A percentile compares a stretch with the other conserved stretches of the same genome.
These are phyloP conservation scores for Coronaproctus castanopsis DNA, from an alignment of 2,888 invertebrate genomes.

Conservation along the genomic window DNA sequence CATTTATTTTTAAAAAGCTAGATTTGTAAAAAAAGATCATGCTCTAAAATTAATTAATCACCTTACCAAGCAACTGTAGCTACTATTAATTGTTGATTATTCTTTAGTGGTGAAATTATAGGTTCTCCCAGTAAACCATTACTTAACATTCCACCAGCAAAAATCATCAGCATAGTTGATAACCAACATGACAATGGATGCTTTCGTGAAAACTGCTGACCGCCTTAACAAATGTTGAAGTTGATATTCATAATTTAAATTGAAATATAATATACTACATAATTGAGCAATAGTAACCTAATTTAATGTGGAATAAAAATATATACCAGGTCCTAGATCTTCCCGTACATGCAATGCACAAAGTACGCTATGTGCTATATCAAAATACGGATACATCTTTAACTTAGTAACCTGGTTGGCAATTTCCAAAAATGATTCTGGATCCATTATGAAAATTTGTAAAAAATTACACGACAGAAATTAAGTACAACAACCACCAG, in stretches of 20 bases:
- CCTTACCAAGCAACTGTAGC: slow-evolving; percentile 88
- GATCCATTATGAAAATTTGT: slow-evolving; percentile 49
- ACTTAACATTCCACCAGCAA: slow-evolving; percentile 90
- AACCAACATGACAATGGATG: slow-evolving; percentile 96
- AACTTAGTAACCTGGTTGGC: slow-evolving; percentile 96
- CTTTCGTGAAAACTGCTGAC: slow-evolving; percentile 80
- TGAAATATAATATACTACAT: too few relatives aligned
- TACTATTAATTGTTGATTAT: slow-evolving; percentile 76
- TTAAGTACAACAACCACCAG: too few relatives aligned
- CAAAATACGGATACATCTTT: slow-evolving; percentile 99
- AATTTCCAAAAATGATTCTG: slow-evolving; percentile 89
- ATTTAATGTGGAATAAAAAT: too few relatives aligned
- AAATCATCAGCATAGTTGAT: slow-evolving; percentile 92
- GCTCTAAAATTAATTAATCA: too few relatives aligned
- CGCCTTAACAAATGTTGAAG: too few relatives aligned
- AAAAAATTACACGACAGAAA: too few relatives aligned
- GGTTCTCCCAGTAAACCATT: slow-evolving; percentile 92
- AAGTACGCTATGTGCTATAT: slow-evolving; percentile 87
- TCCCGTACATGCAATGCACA: slow-evolving; percentile 89
- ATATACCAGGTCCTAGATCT: slow-evolving; percentile 79
- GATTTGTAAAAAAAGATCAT: too few relatives aligned
- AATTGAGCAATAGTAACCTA: too few relatives aligned
- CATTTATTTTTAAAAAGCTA: too few relatives aligned
- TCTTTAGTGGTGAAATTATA: slow-evolving; percentile 82
- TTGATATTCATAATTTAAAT: too few relatives aligned